A percentile compares a stretch with the other conserved stretches of the same genome.
phyloP scores from a whole-genome alignment of 2,113 vertebrate species.

The Pogona vitticeps region DNA sequence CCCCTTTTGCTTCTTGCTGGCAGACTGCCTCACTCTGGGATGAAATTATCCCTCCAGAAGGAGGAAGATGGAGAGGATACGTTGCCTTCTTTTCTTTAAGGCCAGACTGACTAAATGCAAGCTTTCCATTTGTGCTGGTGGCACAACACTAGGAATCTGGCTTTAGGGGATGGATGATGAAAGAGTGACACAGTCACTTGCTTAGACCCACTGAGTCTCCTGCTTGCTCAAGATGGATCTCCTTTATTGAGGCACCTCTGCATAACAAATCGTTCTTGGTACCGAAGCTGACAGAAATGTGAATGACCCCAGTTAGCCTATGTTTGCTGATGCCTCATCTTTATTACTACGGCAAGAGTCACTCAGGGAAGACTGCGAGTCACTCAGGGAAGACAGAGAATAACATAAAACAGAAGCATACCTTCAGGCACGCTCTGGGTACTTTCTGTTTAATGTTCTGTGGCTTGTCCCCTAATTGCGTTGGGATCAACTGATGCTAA shows the following conservation, averaged over 20 bases:
- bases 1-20: background rate
- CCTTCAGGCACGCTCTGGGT: constrained; percentile 20
- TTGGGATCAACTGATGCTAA: constrained; percentile 13
- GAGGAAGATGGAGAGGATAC: background rate
- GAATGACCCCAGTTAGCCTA: constrained; percentile 57
- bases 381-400: constrained; percentile 24
- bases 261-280: constrained; percentile 60
- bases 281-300: constrained; percentile 64
- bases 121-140: background rate
- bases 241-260: constrained; percentile 61
- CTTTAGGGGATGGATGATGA: constrained; percentile 21
- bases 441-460: constrained; percentile 28
- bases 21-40: background rate
- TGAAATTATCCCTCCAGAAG: background rate
- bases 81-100: background rate
- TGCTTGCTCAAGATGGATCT: constrained; percentile 65
- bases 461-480: background rate
- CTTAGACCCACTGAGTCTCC: constrained; percentile 18
- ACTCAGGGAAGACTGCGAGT: constrained; percentile 30
- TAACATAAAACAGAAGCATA: background rate
- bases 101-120: constrained; percentile 1
- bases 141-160: background rate
- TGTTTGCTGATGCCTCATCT: constrained; percentile 57
- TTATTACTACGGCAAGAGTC: constrained; percentile 55
- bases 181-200: constrained; percentile 33